Evolutionary conservation across 2,113 vertebrate genomes (phyloP), one percentile per base, ranked within the genome.

Genomic region (Phycodurus eques): DNA sequence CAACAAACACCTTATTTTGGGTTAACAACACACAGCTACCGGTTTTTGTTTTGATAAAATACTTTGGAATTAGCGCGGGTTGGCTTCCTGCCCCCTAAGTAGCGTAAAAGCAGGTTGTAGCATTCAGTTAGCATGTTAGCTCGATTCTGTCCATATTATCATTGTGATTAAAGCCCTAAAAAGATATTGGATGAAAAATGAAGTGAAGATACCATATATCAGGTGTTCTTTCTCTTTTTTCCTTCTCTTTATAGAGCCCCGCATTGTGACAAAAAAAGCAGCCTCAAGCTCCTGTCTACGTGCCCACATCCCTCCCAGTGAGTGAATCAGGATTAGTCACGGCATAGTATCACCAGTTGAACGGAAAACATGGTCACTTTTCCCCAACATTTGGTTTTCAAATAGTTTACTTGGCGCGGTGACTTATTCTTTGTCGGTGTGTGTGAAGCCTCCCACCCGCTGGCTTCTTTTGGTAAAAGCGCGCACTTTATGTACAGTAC

Each of bases 321-420:
- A 82, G 56, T 79, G 47, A 77, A 72, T 81, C 67, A 67, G 70
- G 70, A 85, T 88, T 81, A 81, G 64, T 88, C 85, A 84, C 64
- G 17, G 8, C 14, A 61, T 31, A 22, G 22, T 31, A 59, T 31
- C 22, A 22, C 42, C 64, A 66, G 0, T 66, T 76, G 71, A 49
- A 27, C 11, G 22, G 20, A 57, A 57, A 27, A 13, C 54, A 57
- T 12, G 54, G 27, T 66, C 54, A 35, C 49, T 73, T 51, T 19
- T 15, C 14, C 49, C 49, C 15, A 51, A 46, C 4, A 2, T 70
- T 68, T 70, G 31, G 62, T 54, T 62, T 67, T 42, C 67, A 60
- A 62, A 12, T 70, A 27, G 60, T 22, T 27, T 27, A 46, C 53
- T 10, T 9, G 31, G 54, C 3, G 31, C 22, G 31, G 27, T 8